Evolutionary conservation across 23 tunicate genomes (phyloP), one percentile per base, ranked within the genome.

Genomic region (Clavelina lepadiformis): DNA sequence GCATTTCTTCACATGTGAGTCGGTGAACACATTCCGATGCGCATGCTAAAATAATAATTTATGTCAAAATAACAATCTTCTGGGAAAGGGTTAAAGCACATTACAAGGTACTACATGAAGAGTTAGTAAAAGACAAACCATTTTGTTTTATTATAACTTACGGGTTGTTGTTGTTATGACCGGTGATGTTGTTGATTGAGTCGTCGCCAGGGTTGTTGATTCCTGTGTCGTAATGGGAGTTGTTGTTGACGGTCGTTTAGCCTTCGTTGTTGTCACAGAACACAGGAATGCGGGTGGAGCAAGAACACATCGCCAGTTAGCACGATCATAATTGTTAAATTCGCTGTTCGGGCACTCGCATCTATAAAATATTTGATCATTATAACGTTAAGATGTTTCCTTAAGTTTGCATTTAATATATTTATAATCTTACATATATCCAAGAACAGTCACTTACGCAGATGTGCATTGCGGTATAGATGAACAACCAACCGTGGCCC

Each of bases 221-320:
- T 73, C 46, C 0, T 30, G 33, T 3, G 72, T 26, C 1, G 26
- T 0, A 2, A 38, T 61, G 31, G 35, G 38, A 28, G 73, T 65
- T 1, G 79, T 77, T 0, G 94, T 77, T 29, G 94, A 63, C n/a
- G n/a, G n/a, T n/a, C n/a, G n/a, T n/a, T n/a, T n/a, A n/a, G n/a
- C n/a, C n/a, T n/a, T n/a, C n/a, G n/a, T n/a, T n/a, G n/a, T n/a
- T n/a, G 21, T 53, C 24, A 20, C 24, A 7, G 18, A 34, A 7
- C 93, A 84, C 30, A 76, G 47, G 37, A 55, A 35, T 2, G 73
- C 52, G 0, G 93, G 83, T 6, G 83, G 83, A 1, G 78, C 41
- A 51, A 88, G 61, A 28, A 88, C 68, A 37, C 96, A 88, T 2
- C 96, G 57, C 96, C 96, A 88, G 82, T 88, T 88, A 2, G 73